Conservation (phyloP, 2,113 vertebrate genomes). For the Rhineura floridana region DNA sequence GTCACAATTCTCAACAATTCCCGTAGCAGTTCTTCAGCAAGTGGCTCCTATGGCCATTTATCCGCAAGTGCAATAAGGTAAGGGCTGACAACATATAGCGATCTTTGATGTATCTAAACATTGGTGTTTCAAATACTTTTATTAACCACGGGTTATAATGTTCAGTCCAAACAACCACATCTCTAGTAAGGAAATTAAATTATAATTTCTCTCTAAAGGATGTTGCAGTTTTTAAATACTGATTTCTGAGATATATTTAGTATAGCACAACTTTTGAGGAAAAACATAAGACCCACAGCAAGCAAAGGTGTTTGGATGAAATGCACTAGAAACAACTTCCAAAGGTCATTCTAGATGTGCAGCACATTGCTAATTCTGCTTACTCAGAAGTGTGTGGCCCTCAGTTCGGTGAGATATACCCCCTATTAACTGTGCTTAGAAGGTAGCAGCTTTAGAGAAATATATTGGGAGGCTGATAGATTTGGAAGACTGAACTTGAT, state of each 20-base stretch:
- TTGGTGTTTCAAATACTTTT: background rate
- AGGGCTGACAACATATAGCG: conserved; percentile 37
- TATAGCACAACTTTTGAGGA: background rate
- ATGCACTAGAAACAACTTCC: background rate
- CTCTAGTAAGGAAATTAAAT: background rate
- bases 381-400: background rate
- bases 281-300: background rate
- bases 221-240: background rate
- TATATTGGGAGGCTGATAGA: background rate
- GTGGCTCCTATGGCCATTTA: conserved; percentile 96
- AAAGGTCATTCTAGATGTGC: background rate
- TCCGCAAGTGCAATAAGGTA: conserved; percentile 98
- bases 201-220: background rate
- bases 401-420: background rate
- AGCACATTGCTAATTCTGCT: background rate
- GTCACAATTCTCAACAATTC: conserved; percentile 98
- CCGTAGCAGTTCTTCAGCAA: conserved; percentile 95
- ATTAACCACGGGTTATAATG: background rate
- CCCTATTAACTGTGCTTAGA: background rate
- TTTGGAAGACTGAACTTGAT: background rate
- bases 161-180: background rate
- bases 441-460: background rate
- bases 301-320: background rate
- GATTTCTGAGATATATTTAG: background rate
- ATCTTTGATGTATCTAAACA: conserved; percentile 1